phyloP scores from a whole-genome alignment of 2,113 vertebrate species.

The Grallaria varia region DNA sequence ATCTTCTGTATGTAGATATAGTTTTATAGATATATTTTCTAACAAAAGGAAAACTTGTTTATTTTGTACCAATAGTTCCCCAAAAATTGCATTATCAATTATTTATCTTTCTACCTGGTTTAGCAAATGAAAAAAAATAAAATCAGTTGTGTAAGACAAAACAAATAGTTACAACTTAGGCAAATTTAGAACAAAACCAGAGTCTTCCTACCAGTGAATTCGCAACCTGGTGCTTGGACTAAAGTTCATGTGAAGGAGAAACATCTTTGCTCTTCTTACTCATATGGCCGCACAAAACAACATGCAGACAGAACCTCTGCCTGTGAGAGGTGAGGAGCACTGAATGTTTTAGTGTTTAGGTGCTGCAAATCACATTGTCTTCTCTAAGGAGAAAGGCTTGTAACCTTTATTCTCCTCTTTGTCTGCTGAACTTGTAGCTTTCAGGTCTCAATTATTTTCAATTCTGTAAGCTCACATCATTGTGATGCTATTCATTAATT shows the following conservation, averaged over 20 bases:
- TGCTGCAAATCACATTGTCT: neutral
- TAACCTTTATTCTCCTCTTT: neutral
- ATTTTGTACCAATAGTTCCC: neutral
- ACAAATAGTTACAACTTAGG: neutral
- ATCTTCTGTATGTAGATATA: neutral
- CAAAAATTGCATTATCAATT: neutral
- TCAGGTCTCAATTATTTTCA: neutral
- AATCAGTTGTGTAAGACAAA: neutral
- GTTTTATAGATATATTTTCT: neutral
- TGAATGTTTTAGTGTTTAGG: neutral
- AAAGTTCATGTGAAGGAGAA: neutral
- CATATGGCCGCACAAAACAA: fast-evolving
- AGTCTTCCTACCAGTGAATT: neutral
- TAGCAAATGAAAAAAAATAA: neutral
- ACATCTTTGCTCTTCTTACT: neutral
- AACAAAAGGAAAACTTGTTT: neutral
- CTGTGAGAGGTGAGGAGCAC: neutral
- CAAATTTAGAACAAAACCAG: neutral
- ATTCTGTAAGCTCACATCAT: neutral
- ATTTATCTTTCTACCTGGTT: neutral
- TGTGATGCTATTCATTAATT: neutral
- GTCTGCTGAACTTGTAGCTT: neutral
- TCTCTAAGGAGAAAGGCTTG: neutral
- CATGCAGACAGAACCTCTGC: neutral
- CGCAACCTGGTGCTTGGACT: neutral